Evolutionary conservation across 2,797 vertebrate genomes (phyloP), one percentile per base, ranked within the genome.

Genomic region (Anomalospiza imberbis): DNA sequence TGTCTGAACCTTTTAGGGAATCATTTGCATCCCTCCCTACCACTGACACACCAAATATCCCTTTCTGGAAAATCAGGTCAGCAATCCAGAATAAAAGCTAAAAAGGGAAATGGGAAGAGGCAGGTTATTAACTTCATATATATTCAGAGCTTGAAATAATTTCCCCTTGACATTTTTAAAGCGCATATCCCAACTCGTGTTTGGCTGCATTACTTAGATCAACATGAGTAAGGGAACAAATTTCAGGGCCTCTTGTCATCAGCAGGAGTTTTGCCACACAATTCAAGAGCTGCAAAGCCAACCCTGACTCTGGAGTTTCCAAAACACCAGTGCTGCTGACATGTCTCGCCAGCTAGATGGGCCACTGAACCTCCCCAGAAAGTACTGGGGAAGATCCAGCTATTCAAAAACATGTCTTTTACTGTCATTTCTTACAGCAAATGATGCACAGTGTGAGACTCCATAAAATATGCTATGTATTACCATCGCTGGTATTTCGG

Each of bases 101-200:
- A 89, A 95, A 92, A 91, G 80, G 68, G 85, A 94, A 88, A 88
- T 45, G 50, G 80, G 78, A 94, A 91, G 83, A 87, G 74, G 36
- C 83, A 91, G 89, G 88, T 71, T 88, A 94, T 93, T 94, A 95
- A 94, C 63, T 94, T 93, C 87, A n/a, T 55, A 24, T 71, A 91
- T 45, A 85, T 82, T 92, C 88, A 70, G 90, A 86, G 63, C 93
- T 94, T 81, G 95, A 91, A 97, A 97, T 93, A 97, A 97, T 92
- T 97, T 97, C 85, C 95, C 77, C 81, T 97, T 97, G 95, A 96
- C 95, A 88, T 96, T 97, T 97, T 96, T 91, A 94, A 97, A 95
- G 78, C 72, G 2, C 92, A 26, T 71, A 94, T 96, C 95, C 82
- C 95, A 94, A 71, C 96, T 90, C 15, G 0, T 61, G 78, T 97